These are phyloP conservation scores for Microplitis mediator DNA, from an alignment of 1,140 invertebrate genomes.

Conservation along the genomic window DNA sequence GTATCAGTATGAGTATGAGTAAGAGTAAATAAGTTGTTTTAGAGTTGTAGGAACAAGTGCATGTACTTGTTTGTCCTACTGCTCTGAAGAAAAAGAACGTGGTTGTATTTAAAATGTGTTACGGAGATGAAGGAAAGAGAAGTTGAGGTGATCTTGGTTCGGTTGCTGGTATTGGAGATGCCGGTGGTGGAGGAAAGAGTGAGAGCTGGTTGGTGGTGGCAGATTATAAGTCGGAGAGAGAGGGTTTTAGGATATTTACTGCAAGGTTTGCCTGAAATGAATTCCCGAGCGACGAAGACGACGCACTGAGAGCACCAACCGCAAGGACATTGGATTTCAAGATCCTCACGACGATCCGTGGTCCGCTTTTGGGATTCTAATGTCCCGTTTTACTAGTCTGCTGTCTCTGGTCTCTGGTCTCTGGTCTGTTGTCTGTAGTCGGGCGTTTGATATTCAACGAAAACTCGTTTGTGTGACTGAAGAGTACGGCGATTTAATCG, in stretches of 20 bases:
- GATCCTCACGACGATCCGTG: background rate
- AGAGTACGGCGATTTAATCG: too few relatives aligned
- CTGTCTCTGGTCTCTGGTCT: background rate
- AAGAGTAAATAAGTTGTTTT: too few relatives aligned
- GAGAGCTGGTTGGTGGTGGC: background rate
- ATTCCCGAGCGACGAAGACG: slow-evolving; percentile 7
- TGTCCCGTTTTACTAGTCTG: background rate
- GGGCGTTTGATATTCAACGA: background rate
- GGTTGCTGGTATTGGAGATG: background rate
- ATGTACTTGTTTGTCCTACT: slow-evolving; percentile 14
- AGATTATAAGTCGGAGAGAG: background rate
- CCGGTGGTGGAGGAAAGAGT: background rate
- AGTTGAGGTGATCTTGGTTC: background rate
- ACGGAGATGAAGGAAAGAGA: background rate
- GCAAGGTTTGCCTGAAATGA: slow-evolving; percentile 24
- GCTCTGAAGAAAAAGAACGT: background rate
- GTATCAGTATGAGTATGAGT: too few relatives aligned
- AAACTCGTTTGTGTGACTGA: background rate
- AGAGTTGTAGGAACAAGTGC: too few relatives aligned
- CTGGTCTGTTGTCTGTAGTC: too few relatives aligned
- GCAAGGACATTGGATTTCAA: slow-evolving; percentile 29
- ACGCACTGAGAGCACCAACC: slow-evolving; percentile 11
- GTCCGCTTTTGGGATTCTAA: slow-evolving; percentile 12
- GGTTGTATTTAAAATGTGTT: background rate
- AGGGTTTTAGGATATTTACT: slow-evolving; percentile 21